A percentile compares a stretch with the other conserved stretches of the same genome.
phyloP scores from a whole-genome alignment of 2,797 vertebrate species.

The Premnoplex brunnescens region DNA sequence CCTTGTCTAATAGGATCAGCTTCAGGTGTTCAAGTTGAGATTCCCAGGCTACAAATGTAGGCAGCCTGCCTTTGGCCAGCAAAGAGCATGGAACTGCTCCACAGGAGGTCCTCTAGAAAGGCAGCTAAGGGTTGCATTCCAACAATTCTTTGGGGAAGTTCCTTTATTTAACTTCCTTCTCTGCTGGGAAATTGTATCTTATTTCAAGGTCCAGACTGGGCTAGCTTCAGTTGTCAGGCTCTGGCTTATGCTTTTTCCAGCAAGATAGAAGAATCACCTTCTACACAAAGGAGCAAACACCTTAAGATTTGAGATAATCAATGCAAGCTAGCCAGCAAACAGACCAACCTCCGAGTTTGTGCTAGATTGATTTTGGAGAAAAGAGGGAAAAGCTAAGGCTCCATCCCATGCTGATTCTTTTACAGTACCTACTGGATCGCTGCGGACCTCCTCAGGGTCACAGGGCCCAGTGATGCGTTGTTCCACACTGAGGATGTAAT shows the following conservation, averaged over 20 bases:
- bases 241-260: not conserved
- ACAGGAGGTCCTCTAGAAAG: not conserved
- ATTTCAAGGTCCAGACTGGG: not conserved
- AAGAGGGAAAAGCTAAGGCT: not conserved
- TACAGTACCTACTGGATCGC: constrained; percentile 74
- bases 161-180: not conserved
- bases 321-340: not conserved
- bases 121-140: not conserved
- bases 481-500: constrained; percentile 81
- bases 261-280: not conserved
- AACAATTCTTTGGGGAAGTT: not conserved
- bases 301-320: not conserved
- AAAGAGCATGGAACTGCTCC: not conserved
- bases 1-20: not conserved
- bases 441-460: constrained; percentile 23
- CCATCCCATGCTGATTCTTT: not conserved
- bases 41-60: not conserved
- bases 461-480: constrained; percentile 73
- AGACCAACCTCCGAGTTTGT: not conserved
- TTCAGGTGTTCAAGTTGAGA: not conserved
- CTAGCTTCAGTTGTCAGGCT: not conserved
- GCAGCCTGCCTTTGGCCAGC: not conserved
- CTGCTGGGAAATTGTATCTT: not conserved
- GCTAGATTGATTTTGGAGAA: not conserved
- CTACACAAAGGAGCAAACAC: not conserved